Evolutionary conservation across 1,140 invertebrate genomes (phyloP), one percentile per base, ranked within the genome.

Genomic region (Conopomorpha cramerella): DNA sequence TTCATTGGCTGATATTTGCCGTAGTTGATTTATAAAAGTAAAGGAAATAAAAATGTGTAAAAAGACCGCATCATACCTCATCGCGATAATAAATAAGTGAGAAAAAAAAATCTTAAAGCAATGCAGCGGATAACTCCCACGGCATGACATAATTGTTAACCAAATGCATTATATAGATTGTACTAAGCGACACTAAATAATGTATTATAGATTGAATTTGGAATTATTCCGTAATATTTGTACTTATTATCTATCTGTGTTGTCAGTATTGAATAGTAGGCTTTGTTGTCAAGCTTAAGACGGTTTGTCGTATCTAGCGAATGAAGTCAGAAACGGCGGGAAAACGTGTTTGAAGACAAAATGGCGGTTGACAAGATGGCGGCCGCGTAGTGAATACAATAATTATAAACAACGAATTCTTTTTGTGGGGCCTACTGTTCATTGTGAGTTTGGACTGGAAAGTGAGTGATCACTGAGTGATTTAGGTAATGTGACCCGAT

Each of bases 31-130:
- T 6, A 10, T 4, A 23, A 23, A 23, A 6, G 4, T 30, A 30
- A 30, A 30, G n/a, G n/a, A n/a, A n/a, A n/a, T n/a, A n/a, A n/a
- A n/a, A n/a, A 31, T 35, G 27, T 45, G 36, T 49, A 44, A 47
- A 50, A 40, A 46, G 45, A 53, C 55, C 55, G 50, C 45, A 51
- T 38, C 51, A 51, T 62, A 62, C 58, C 58, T 62, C 58, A 59
- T 50, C 35, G 33, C 39, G 41, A 50, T 50, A 44, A 45, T 44
- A 36, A 37, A 32, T 8, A 39, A 36, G 33, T 25, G 42, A 11
- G 16, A 19, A 27, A 39, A 31, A 43, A 23, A 36, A 31, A 28
- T 39, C 23, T 36, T 35, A 36, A 33, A 37, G 16, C 16, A 26
- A 41, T 23, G 14, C 32, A 30, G 39, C 10, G 17, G 33, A 36